phyloP scores from a whole-genome alignment of 2,113 vertebrate species.

The Charina bottae region DNA sequence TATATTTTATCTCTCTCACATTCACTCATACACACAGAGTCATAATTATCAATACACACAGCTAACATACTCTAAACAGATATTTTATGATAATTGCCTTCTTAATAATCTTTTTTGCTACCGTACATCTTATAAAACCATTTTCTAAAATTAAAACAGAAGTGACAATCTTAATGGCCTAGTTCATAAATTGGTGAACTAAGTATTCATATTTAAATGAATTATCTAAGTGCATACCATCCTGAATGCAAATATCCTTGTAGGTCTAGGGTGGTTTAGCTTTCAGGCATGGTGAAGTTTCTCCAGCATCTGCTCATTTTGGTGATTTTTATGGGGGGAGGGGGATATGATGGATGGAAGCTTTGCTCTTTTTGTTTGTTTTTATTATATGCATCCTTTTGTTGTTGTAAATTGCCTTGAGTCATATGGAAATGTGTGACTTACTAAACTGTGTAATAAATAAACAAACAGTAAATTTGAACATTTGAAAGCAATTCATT shows the following conservation, averaged over 20 bases:
- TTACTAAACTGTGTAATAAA: neutral
- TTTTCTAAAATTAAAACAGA: constrained; percentile 44
- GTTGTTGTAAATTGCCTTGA: neutral
- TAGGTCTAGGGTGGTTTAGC: constrained; percentile 39
- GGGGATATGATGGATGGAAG: neutral
- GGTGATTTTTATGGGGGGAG: constrained; percentile 9
- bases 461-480: neutral
- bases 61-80: constrained; percentile 19
- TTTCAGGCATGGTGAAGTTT: constrained; percentile 23
- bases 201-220: constrained; percentile 57
- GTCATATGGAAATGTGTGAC: neutral
- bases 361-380: neutral
- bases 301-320: constrained; percentile 20
- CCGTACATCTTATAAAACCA: constrained; percentile 33
- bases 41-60: constrained; percentile 8
- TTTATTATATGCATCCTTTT: neutral
- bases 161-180: constrained; percentile 47
- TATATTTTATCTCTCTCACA: neutral
- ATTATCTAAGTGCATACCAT: constrained; percentile 54
- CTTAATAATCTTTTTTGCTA: constrained; percentile 33
- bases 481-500: neutral
- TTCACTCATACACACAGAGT: fast-evolving
- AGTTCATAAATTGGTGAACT: constrained; percentile 56
- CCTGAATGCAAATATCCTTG: constrained; percentile 50
- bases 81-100: constrained; percentile 51